phyloP scores from a whole-genome alignment of 2,113 vertebrate species.

The Telmatochromis sp. region DNA sequence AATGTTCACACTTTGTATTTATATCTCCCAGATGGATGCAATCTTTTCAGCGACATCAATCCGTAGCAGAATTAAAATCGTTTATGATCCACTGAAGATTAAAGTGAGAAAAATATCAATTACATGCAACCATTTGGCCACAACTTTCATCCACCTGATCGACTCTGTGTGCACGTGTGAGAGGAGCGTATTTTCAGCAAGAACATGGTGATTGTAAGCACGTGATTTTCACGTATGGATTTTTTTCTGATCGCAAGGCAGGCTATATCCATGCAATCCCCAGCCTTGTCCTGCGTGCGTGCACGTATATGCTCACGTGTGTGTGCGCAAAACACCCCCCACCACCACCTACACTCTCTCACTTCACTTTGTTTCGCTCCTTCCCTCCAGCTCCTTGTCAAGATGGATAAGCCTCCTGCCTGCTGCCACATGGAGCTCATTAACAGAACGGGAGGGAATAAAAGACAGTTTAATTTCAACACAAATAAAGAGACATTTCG shows the following conservation, averaged over 20 bases:
- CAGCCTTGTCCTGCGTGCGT: background rate
- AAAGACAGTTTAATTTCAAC: slow-evolving; percentile 67
- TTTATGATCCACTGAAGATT: background rate
- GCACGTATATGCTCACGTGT: background rate
- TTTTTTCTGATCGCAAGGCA: background rate
- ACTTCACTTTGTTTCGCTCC: slow-evolving; percentile 17
- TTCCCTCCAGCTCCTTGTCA: slow-evolving; percentile 51
- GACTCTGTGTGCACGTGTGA: background rate
- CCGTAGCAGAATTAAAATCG: background rate
- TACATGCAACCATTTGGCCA: background rate
- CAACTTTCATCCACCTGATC: background rate
- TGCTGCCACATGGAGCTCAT: slow-evolving; percentile 67
- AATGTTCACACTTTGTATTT: slow-evolving; percentile 22
- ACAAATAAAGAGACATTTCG: slow-evolving; percentile 67
- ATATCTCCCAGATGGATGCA: background rate
- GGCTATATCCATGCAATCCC: background rate
- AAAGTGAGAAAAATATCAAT: background rate
- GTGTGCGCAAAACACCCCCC: background rate
- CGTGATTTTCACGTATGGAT: background rate
- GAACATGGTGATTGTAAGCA: slow-evolving; percentile 1
- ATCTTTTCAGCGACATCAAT: slow-evolving; percentile 3
- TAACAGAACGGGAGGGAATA: slow-evolving; percentile 53
- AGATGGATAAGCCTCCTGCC: slow-evolving; percentile 44
- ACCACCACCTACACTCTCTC: slow-evolving; percentile 19
- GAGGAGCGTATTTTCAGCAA: background rate